Conservation (phyloP, 2,888 invertebrate genomes). For the Drosophila hamatofila region DNA sequence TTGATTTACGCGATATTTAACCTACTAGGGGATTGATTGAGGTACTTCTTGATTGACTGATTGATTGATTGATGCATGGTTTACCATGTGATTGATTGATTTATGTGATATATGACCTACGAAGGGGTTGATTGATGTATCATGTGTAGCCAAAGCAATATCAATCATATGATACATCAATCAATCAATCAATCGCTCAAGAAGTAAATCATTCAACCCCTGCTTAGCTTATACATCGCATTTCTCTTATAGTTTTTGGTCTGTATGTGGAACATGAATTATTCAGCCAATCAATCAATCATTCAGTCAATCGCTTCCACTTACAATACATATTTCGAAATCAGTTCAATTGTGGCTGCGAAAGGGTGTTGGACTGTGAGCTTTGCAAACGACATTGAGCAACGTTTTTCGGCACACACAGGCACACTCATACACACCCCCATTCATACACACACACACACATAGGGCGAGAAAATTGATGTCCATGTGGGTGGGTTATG, state of each 20-base stretch:
- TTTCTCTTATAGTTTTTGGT: neutral
- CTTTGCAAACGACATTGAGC: slow-evolving; percentile 6
- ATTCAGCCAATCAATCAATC: neutral
- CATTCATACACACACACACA: slow-evolving; percentile 13
- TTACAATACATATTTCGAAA: neutral
- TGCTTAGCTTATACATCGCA: neutral
- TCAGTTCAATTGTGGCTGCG: neutral
- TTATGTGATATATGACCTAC: too few species aligned
- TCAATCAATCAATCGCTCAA: neutral
- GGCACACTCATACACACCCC: slow-evolving; percentile 2
- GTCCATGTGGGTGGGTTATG: slow-evolving; percentile 25
- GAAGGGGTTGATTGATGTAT: too few species aligned
- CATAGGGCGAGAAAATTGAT: slow-evolving; percentile 50
- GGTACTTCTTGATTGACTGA: too few species aligned
- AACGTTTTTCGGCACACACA: slow-evolving; percentile 18
- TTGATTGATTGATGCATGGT: too few species aligned
- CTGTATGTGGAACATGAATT: neutral
- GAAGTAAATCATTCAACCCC: neutral
- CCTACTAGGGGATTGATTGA: too few species aligned
- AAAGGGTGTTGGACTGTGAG: slow-evolving; percentile 32
- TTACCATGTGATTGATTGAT: too few species aligned
- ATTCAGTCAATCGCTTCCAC: neutral
- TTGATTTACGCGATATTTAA: too few species aligned
- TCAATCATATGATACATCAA: too few species aligned
- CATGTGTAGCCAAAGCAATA: too few species aligned